These are phyloP conservation scores for Gandaritis pyraliata DNA, from an alignment of 2,888 invertebrate genomes.

Conservation along the genomic window DNA sequence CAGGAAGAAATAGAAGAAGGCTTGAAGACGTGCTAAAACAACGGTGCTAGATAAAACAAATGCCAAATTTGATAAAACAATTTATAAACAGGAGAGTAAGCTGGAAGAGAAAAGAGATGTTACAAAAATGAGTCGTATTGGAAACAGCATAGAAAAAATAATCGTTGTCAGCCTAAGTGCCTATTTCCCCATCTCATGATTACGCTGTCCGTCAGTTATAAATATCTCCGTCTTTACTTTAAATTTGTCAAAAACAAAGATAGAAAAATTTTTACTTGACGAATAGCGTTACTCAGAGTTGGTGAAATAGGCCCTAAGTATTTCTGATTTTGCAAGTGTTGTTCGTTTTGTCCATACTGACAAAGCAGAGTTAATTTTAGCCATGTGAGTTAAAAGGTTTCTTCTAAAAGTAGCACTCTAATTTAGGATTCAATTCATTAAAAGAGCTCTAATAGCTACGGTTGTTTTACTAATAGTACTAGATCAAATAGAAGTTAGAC, in stretches of 20 bases:
- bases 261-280: too few species aligned
- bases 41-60: conserved; percentile 14
- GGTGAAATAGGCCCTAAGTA: too few species aligned
- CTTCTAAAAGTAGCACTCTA: conserved; percentile 15
- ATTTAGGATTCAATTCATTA: not conserved
- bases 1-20: conserved; percentile 22
- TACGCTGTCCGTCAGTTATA: too few species aligned
- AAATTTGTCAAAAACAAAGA: too few species aligned
- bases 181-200: too few species aligned
- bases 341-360: conserved; percentile 6
- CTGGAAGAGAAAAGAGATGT: conserved; percentile 27
- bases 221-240: too few species aligned
- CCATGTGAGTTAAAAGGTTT: conserved; percentile 1
- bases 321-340: not conserved
- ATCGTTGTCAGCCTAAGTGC: conserved; percentile 1
- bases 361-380: conserved; percentile 8
- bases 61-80: conserved; percentile 11
- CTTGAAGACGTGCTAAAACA: conserved; percentile 18
- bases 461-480: not conserved
- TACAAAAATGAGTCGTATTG: conserved; percentile 8
- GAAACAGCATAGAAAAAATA: conserved; percentile 3
- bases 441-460: conserved; percentile 1
- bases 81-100: conserved; percentile 16
- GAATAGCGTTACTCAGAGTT: too few species aligned
- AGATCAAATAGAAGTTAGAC: not conserved